Evolutionary conservation across 1,140 invertebrate species (phyloP), one percentile per base, ranked within the genome.

Genomic region (Heliconius hewitsoni): DNA sequence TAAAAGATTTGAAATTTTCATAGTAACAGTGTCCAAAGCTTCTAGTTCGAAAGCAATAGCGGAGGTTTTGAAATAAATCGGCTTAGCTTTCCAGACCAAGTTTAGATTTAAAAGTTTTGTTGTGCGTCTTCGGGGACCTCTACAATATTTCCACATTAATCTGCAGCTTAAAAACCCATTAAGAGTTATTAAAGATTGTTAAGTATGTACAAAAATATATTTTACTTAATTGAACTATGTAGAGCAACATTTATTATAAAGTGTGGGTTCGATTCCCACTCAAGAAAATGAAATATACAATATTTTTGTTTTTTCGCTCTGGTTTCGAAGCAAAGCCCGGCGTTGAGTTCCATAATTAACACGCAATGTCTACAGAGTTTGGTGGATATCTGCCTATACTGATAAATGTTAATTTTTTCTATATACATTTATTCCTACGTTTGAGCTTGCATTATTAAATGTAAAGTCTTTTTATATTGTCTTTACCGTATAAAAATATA

Each of bases 81-180:
- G 55, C 30, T 57, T 57, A 37, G 73, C 18, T 19, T 74, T 74
- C 57, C 30, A 74, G 50, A 57, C 30, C 73, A 37, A 74, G 27
- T 74, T 74, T 34, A 50, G 55, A 30, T 74, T 74, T 50, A 37
- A 74, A 57, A 74, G 18, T 74, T 57, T 57, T 52, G 50, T 73
- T 46, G 39, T 46, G 42, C 73, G 46, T 74, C 50, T 74, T 55
- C 30, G 27, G 73, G n/a, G 34, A 55, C 30, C 27, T n/a, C 18
- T 74, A 37, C 11, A 66, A 66, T 66, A 66, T 16, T 30, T 66
- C 11, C 11, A 30, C 27, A 3, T 30, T 13, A 5, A 11, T 66
- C 5, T 66, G 27, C 27, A 30, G 27, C 60, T 66, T 66, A 30
- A 66, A 66, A 66, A 27, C 3, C 27, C 3, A 66, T 30, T 66